phyloP scores from a whole-genome alignment of 1,140 invertebrate genomes.

The Philotrypesis tridentata region DNA sequence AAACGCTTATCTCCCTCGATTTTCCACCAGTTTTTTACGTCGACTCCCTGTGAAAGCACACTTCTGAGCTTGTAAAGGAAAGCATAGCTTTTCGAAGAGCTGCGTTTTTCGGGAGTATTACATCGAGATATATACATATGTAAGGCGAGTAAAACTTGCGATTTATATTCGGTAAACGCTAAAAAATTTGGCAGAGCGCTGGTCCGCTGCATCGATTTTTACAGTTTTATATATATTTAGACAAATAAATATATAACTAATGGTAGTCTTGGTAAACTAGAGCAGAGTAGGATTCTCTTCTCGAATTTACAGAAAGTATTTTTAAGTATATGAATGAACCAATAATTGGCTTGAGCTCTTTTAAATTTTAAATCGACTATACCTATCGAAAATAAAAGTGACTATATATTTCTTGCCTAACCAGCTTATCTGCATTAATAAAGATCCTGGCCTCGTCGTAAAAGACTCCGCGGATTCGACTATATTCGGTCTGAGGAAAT shows the following conservation, averaged over 20 bases:
- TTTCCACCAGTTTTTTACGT: slow-evolving; percentile 16
- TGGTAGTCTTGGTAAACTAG: no score
- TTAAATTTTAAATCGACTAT: no score
- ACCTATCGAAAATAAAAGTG: background rate
- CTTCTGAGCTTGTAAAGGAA: background rate
- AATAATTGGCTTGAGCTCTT: no score
- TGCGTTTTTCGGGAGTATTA: background rate
- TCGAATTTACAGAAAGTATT: no score
- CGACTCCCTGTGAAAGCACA: background rate
- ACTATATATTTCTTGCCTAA: background rate
- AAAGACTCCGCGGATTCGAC: background rate
- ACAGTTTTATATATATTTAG: no score
- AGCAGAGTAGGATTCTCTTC: no score
- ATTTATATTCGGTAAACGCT: background rate
- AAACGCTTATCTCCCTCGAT: slow-evolving; percentile 16
- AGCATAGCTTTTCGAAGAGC: background rate
- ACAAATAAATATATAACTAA: no score
- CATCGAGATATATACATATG: no score
- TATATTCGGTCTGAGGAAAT: background rate
- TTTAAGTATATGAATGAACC: no score
- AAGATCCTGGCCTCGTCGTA: background rate
- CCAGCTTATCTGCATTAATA: background rate
- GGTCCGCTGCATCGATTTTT: no score
- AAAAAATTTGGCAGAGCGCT: background rate
- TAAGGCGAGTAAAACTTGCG: background rate